These are phyloP conservation scores for Hydropotes inermis DNA, from an alignment of 2,113 vertebrate genomes.

Conservation along the genomic window DNA sequence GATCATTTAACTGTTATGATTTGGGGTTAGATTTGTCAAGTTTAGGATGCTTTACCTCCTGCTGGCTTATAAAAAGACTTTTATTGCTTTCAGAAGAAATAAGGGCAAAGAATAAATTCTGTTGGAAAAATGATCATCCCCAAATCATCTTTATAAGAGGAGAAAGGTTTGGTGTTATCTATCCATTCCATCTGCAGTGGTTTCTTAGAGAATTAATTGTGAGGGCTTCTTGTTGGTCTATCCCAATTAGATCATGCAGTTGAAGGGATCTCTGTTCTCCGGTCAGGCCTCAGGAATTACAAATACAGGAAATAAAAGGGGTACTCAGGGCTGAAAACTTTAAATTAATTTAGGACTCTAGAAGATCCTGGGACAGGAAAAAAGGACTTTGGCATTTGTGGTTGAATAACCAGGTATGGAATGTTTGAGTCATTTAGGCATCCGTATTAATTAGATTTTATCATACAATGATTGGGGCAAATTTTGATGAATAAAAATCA, in stretches of 20 bases:
- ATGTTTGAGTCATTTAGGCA: background rate
- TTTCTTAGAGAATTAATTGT: background rate
- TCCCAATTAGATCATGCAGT: background rate
- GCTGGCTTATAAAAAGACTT: background rate
- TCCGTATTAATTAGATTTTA: constrained; percentile 32
- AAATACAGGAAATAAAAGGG: constrained; percentile 5
- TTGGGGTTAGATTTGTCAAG: constrained; percentile 3
- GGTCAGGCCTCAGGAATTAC: background rate
- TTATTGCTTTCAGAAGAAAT: background rate
- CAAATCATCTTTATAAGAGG: background rate
- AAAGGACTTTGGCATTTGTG: background rate
- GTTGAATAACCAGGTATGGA: background rate
- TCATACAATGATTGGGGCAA: background rate
- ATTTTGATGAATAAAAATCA: constrained; percentile 19
- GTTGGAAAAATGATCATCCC: background rate
- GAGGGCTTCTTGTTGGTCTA: background rate
- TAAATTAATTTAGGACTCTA: background rate
- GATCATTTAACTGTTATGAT: background rate
- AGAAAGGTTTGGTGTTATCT: background rate
- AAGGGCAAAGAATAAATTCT: background rate
- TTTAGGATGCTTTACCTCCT: constrained; percentile 1
- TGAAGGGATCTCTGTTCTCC: background rate
- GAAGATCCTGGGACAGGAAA: background rate
- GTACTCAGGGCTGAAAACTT: background rate
- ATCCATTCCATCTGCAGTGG: background rate